Evolutionary conservation across 2,797 vertebrate genomes (phyloP), one percentile per base, ranked within the genome.

Genomic region (Pempheris klunzingeri): DNA sequence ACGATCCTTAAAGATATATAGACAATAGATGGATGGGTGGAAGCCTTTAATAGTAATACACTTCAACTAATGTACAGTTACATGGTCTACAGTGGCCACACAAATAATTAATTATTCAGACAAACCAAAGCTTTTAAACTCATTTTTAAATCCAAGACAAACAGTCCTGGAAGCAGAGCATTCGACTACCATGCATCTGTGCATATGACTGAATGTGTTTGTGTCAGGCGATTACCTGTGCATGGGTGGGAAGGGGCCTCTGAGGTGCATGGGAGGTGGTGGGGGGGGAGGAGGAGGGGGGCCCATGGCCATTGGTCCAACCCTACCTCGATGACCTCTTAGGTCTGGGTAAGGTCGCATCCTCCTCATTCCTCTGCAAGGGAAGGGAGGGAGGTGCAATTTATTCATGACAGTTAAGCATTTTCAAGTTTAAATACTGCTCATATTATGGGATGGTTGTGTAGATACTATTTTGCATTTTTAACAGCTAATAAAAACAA

Each of bases 321-420:
- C 89, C 68, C 92, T 82, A 11, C 81, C 87, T 71, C 92, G 83
- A 70, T 88, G 90, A 62, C 92, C 93, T 63, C 94, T 88, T 28
- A 81, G 59, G 65, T 95, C 93, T 72, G 93, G 93, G 63, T 95
- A 95, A 0, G 94, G 95, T 67, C 87, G 82, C 92, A 94, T 94
- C 82, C 94, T 92, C 13, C 93, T 93, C 85, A 95, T 91, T 74
- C 93, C 95, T 87, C 95, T 95, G 78, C 20, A 88, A 88, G 22
- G 8, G 24, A 66, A 77, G 17, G 14, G 1, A 18, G 66, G 18
- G 1, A 44, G 66, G 39, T 18, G 9, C 24, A 39, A 20, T 39
- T 59, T 36, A 38, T 49, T 5, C 28, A 36, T 22, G 18, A 28
- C 4, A 39, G 15, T 62, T 2, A 18, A 32, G 10, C 17, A 68